A percentile compares a stretch with the other conserved stretches of the same genome.
Evolutionary conservation across 2,113 vertebrate genomes (phyloP).

Genomic region (Myotis yumanensis): DNA sequence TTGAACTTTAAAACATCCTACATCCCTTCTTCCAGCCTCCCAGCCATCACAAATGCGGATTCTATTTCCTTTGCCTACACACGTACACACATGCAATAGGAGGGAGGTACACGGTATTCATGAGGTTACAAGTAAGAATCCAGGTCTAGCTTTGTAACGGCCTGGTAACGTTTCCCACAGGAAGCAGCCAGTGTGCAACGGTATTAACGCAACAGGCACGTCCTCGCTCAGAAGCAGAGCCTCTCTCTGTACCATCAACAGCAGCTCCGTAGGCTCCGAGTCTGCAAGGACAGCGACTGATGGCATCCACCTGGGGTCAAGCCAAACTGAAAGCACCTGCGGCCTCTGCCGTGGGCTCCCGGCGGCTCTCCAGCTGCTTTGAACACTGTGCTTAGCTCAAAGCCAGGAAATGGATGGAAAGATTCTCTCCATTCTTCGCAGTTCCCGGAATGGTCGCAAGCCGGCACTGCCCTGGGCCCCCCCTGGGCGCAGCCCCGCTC

Average conservation of each 20-base stretch:
- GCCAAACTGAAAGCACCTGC: fast-evolving
- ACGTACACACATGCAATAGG: fast-evolving
- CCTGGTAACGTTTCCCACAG: neutral
- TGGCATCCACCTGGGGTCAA: neutral
- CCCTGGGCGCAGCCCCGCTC: neutral
- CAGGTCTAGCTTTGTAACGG: neutral
- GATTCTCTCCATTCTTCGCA: too few species aligned
- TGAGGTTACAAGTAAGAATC: neutral
- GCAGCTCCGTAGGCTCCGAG: neutral
- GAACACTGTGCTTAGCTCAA: neutral
- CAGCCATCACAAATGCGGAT: neutral
- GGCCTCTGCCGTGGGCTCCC: neutral
- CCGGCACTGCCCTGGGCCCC: too few species aligned
- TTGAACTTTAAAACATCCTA: neutral
- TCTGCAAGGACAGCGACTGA: neutral
- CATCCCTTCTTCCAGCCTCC: neutral
- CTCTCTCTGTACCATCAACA: neutral
- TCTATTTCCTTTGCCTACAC: neutral
- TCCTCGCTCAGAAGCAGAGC: neutral
- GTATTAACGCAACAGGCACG: neutral
- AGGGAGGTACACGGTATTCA: neutral
- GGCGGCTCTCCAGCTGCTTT: neutral
- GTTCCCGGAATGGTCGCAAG: too few species aligned
- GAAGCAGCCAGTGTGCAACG: neutral
- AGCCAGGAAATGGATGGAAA: neutral